Percentiles rank a stretch among this genome's conserved stretches.
These are phyloP conservation scores for Cyclophora albipunctata DNA, from an alignment of 2,888 invertebrate species.

Conservation along the genomic window DNA sequence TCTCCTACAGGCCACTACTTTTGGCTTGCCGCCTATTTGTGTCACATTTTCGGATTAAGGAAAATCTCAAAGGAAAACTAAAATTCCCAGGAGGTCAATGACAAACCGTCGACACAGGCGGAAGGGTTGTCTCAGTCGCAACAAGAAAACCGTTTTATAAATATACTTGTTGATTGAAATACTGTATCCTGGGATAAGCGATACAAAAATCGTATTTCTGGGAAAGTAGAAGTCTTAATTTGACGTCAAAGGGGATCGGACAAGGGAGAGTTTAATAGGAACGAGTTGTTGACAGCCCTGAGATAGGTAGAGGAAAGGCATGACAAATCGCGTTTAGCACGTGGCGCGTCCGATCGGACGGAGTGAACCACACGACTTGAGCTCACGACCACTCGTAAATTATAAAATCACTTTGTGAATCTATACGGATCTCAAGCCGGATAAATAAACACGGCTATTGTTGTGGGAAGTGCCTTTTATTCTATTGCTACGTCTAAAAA, in stretches of 20 bases:
- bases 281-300: conserved; percentile 25
- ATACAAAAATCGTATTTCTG: conserved; percentile 10
- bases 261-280: conserved; percentile 11
- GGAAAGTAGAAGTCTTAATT: conserved; percentile 15
- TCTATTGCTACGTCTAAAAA: no score
- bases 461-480: neutral
- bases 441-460: conserved; percentile 1
- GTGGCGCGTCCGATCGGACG: conserved; percentile 30
- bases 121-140: conserved; percentile 27
- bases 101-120: conserved; percentile 30
- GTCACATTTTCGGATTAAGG: conserved; percentile 15
- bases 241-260: conserved; percentile 22
- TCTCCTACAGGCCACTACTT: no score
- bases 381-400: conserved; percentile 27
- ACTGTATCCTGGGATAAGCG: conserved; percentile 19
- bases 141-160: conserved; percentile 16
- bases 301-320: conserved; percentile 44
- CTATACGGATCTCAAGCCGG: conserved; percentile 21
- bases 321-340: conserved; percentile 50
- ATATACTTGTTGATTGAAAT: conserved; percentile 24
- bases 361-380: conserved; percentile 30
- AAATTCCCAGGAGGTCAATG: conserved; percentile 33
- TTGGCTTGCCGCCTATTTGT: neutral
- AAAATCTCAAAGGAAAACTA: conserved; percentile 30
- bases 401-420: conserved; percentile 32